phyloP scores from a whole-genome alignment of 2,113 vertebrate species.

The Anser brachyrhynchus region DNA sequence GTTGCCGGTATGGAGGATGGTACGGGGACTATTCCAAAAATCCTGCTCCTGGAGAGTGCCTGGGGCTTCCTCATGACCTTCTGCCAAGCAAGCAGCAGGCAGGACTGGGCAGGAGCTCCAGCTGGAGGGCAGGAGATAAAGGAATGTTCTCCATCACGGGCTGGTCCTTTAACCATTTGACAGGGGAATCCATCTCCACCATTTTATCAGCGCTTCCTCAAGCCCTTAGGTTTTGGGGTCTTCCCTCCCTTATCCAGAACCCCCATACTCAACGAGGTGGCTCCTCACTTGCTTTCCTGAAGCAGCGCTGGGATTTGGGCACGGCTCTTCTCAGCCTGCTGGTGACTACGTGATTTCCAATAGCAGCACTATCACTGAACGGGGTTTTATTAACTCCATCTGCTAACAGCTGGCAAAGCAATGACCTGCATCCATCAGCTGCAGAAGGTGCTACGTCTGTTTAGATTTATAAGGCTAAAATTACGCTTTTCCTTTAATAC shows the following conservation, averaged over 20 bases:
- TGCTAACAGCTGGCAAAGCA: background rate
- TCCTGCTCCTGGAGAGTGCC: background rate
- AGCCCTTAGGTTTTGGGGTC: too few relatives aligned
- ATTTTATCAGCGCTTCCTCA: background rate
- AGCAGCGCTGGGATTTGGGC: background rate
- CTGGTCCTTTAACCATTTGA: background rate
- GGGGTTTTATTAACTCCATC: background rate
- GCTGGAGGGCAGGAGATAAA: background rate
- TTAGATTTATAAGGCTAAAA: background rate
- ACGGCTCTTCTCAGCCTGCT: rapidly evolving
- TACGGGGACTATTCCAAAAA: background rate
- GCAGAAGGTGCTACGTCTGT: background rate
- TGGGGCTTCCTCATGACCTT: background rate
- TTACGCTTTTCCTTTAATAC: background rate
- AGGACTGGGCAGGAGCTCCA: background rate
- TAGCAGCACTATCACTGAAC: background rate
- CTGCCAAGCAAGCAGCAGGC: background rate
- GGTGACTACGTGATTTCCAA: rapidly evolving
- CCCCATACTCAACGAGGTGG: background rate
- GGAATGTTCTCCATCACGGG: background rate
- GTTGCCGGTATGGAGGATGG: background rate
- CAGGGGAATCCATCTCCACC: background rate
- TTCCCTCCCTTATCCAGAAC: background rate
- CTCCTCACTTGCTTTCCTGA: background rate
- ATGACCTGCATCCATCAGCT: rapidly evolving